Conservation (phyloP, 2,113 vertebrate species). For the Monarcha castaneiventris region DNA sequence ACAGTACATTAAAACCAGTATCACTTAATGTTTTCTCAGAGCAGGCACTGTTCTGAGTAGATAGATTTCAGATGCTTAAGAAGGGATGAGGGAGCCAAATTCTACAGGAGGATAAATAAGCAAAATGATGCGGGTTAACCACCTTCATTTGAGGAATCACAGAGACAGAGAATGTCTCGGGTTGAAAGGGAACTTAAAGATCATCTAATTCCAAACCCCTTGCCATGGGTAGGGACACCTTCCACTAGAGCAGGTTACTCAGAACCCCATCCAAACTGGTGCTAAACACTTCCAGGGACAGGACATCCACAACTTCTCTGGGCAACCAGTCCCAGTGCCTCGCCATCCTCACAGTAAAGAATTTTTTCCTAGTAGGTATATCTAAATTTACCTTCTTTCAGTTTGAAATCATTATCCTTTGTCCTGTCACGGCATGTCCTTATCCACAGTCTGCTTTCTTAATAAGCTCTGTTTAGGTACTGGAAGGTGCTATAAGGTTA, state of each 20-base stretch:
- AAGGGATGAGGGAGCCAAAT: background rate
- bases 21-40: background rate
- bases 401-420: background rate
- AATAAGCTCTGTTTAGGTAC: rapidly evolving
- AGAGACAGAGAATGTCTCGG: background rate
- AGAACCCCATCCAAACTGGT: background rate
- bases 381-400: background rate
- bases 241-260: background rate
- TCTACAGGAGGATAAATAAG: background rate
- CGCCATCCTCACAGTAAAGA: background rate
- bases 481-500: background rate
- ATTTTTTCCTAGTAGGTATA: background rate
- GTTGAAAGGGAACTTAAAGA: background rate
- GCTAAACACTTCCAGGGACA: background rate
- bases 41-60: background rate
- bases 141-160: background rate
- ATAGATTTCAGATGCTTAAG: background rate
- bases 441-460: background rate
- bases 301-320: background rate
- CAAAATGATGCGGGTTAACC: background rate
- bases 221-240: background rate
- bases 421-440: background rate
- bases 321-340: background rate
- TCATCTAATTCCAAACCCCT: background rate
- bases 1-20: background rate